Base-by-base conservation (phyloP, 92 coral and sea anemone genomes). In the Porites lobata region DNA sequence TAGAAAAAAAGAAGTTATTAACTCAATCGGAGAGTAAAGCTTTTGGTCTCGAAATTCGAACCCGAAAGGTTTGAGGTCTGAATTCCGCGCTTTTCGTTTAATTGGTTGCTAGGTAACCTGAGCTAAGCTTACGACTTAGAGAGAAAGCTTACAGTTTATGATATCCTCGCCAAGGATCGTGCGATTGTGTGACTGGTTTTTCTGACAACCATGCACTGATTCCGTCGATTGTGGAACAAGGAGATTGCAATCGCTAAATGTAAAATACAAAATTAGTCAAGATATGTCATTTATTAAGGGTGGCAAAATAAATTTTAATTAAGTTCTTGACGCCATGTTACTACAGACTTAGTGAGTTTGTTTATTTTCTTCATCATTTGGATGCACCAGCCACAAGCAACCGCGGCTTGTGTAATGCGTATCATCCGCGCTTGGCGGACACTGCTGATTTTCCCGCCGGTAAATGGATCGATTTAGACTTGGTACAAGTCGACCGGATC, bases 101-200 rank as follows among this genome's bases (percentile, higher is more conserved):
- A 78, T 18, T 67, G 66, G 56, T 72, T 78, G 82, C 56, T 78
- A 18, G 22, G 70, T 78, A n/a, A 32, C 71, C 2, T 38, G 32
- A 19, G 38, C 19, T 9, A 43, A n/a, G 26, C 18, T 43, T 62
- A 32, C 6, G 54, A 78, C 54, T 54, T 63, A 52, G 19, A 17
- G 53, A 69, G 43, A 32, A 9, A 54, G 72, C 64, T 18, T 38
- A 9, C 21, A 32, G 71, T 58, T 43, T 43, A 8, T 9, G 56
- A 15, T 64, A 6, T 61, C 68, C 22, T 77, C 51, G 22, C 14
- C 52, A 77, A n/a, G 17, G 20, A 12, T 58, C 21, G 14, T 74
- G 78, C 24, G 11, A 6, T 54, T 7, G 17, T 32, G 63, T 75
- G 79, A 75, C 54, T 52, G 17, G 65, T 19, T 8, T 50, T 18